Evolutionary conservation across 23 tunicate genomes (phyloP).

Genomic region (Halocynthia roretzi): DNA sequence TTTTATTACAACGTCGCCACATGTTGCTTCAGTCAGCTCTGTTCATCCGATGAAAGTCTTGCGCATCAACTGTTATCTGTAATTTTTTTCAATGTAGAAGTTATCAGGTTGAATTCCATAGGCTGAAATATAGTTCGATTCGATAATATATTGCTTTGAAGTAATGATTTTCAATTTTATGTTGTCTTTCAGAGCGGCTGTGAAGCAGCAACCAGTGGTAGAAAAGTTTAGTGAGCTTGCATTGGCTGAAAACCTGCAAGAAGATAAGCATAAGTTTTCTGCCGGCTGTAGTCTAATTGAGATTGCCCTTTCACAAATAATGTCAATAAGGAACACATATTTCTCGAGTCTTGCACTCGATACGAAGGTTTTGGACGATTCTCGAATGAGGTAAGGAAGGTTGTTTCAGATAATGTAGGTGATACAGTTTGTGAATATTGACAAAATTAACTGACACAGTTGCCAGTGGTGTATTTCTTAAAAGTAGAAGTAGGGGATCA

Average conservation of each 20-base stretch:
- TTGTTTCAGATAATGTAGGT: background rate
- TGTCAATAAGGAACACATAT: constrained; percentile 17
- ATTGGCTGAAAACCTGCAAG: background rate
- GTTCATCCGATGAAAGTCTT: constrained; percentile 14
- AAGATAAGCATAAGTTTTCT: background rate
- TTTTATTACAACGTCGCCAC: constrained; percentile 12
- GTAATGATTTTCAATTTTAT: no score
- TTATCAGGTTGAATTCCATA: constrained; percentile 10
- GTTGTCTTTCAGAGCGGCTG: background rate
- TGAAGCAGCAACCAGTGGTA: background rate
- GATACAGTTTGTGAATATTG: background rate
- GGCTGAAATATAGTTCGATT: background rate
- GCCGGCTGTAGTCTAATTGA: background rate
- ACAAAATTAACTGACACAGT: no score
- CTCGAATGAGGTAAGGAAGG: constrained; percentile 1
- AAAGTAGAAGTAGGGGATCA: no score
- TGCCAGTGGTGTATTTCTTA: no score
- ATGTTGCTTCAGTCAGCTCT: constrained; percentile 13
- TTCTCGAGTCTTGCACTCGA: constrained; percentile 4
- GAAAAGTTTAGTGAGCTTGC: background rate
- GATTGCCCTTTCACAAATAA: background rate
- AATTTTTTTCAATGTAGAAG: constrained; percentile 13
- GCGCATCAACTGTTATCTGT: constrained; percentile 16
- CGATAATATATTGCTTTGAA: background rate
- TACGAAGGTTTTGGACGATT: constrained; percentile 2